A percentile compares a stretch with the other conserved stretches of the same genome.
phyloP scores from a whole-genome alignment of 2,888 invertebrate species.

The Brachyptera putata region DNA sequence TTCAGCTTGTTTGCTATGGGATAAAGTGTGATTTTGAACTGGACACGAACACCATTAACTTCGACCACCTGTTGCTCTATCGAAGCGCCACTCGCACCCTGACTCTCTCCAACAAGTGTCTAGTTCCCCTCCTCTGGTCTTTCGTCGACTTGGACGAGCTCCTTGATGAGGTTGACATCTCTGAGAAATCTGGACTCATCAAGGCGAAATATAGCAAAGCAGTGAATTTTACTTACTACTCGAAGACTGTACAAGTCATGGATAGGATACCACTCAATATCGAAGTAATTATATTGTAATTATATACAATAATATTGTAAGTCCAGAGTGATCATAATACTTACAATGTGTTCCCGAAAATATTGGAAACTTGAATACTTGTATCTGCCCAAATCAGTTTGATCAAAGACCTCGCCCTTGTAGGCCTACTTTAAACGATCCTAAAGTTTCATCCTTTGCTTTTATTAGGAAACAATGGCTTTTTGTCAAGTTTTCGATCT shows the following conservation, averaged over 20 bases:
- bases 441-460: no score
- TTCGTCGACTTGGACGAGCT: slow-evolving; percentile 46
- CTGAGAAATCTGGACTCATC: slow-evolving; percentile 47
- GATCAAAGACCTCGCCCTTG: no score
- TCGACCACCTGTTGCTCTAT: slow-evolving; percentile 53
- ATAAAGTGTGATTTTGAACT: slow-evolving; percentile 50
- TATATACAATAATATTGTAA: no score
- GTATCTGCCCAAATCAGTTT: no score
- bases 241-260: slow-evolving; percentile 48
- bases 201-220: slow-evolving; percentile 48
- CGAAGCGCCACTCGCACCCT: slow-evolving; percentile 49
- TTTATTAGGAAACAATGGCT: no score
- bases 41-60: slow-evolving; percentile 45
- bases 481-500: no score
- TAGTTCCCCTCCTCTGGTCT: slow-evolving; percentile 54
- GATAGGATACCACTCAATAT: slow-evolving; percentile 45
- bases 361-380: no score
- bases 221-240: slow-evolving; percentile 50
- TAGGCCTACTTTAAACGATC: no score
- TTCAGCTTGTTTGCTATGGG: slow-evolving; percentile 50
- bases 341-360: no score
- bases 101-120: slow-evolving; percentile 54
- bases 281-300: slow-evolving; percentile 42
- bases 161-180: slow-evolving; percentile 46
- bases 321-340: no score